Base-by-base conservation (phyloP, 2,888 invertebrate species). In the Choreutis nemorana region DNA sequence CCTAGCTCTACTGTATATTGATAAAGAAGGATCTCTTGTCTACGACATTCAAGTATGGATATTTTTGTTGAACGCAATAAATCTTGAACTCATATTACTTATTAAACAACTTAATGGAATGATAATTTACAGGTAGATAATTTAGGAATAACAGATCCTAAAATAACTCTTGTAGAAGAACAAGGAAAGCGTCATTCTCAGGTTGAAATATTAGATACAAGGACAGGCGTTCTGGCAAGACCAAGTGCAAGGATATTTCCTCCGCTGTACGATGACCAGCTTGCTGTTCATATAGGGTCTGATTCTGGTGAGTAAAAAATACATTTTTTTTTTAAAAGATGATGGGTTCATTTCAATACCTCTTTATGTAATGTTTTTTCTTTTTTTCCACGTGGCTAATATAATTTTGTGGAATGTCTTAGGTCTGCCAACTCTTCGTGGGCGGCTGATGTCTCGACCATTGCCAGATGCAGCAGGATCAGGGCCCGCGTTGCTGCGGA, bases 171-270 rank as follows among this genome's bases (percentile, higher is more conserved):
- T 16, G 85, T 87, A 1, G 90, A 90, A 51, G 87, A 88, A 41
- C 84, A 85, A 45, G 85, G 85, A 35, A 87, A 87, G 48, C 81
- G 87, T 5, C 86, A 84, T 42, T 85, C 85, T 2, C 89, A 90
- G 50, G 77, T 91, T 14, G 90, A 90, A 52, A 89, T 90, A 44
- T 56, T 91, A 28, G 84, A 50, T 71, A 84, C 53, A 67, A 85
- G 51, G 66, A 87, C 87, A 39, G 94, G 93, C 3, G 87, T 88
- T 0, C 66, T 91, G 20, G 88, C 89, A 11, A 84, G 87, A 38
- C 83, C 91, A 3, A 89, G 88, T 24, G 91, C 93, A 0, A 85
- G 90, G 39, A 87, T 93, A 2, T 80, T 94, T 25, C 92, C 93
- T 42, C 89, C 91, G 0, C 64, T 95, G 13, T 91, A 94, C 54